Percentiles rank a stretch among this genome's conserved stretches.
Conservation (phyloP, 2,888 invertebrate species). For the Tachina grossa region DNA sequence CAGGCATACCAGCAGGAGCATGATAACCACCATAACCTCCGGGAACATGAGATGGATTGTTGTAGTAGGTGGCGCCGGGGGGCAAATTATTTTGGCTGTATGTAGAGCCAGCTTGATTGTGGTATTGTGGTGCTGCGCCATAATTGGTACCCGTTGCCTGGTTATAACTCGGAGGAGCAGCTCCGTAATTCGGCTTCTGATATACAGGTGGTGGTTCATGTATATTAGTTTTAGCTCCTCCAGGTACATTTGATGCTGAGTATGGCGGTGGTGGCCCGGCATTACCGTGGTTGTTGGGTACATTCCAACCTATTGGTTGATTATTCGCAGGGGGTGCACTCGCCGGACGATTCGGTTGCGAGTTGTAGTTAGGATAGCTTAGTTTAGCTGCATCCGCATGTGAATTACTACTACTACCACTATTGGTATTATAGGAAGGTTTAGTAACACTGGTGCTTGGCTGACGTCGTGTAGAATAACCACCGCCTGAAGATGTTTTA, state of each 20-base stretch:
- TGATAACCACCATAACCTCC: slow-evolving; percentile 73
- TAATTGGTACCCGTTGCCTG: slow-evolving; percentile 77
- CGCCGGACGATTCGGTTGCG: slow-evolving; percentile 80
- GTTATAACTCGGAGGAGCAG: slow-evolving; percentile 78
- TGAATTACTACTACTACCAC: slow-evolving; percentile 76
- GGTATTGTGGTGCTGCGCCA: slow-evolving; percentile 74
- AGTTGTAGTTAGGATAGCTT: slow-evolving; percentile 81
- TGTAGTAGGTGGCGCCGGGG: slow-evolving; percentile 75
- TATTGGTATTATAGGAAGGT: slow-evolving; percentile 76
- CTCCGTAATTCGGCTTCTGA: slow-evolving; percentile 76
- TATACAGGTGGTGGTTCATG: slow-evolving; percentile 80
- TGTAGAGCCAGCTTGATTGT: slow-evolving; percentile 57
- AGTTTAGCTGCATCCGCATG: slow-evolving; percentile 80
- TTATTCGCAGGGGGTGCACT: slow-evolving; percentile 70
- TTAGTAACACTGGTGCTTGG: slow-evolving; percentile 79
- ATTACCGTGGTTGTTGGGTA: slow-evolving; percentile 76
- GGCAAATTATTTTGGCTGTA: no score
- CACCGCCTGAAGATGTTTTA: slow-evolving; percentile 75
- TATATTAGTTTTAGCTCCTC: slow-evolving; percentile 79
- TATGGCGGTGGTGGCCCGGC: slow-evolving; percentile 81
- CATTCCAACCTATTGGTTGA: slow-evolving; percentile 81
- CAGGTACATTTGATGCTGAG: slow-evolving; percentile 78
- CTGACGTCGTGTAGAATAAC: slow-evolving; percentile 72
- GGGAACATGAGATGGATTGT: slow-evolving; percentile 67
- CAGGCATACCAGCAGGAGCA: slow-evolving; percentile 69